Evolutionary conservation across 2,113 vertebrate genomes (phyloP), one percentile per base, ranked within the genome.

Genomic region (Tetrao urogallus): DNA sequence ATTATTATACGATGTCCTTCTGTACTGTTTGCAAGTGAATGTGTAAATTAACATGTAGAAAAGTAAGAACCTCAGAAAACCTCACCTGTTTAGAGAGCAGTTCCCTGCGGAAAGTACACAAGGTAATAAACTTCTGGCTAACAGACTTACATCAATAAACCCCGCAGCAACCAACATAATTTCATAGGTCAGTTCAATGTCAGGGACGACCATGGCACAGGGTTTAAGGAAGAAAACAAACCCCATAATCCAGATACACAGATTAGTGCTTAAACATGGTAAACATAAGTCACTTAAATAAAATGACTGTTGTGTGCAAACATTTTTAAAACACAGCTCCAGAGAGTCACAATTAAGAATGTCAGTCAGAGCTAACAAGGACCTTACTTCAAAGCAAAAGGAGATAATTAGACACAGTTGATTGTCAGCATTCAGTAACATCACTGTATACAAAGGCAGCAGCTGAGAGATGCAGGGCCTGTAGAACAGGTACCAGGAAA

Each of bases 1-100:
- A 6, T 38, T 64, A 77, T 28, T 42, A 24, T 18, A 56, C 7
- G 34, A 8, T 7, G 8, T 36, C 64, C 82, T 88, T 48, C 20
- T 7, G 2, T 34, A 40, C 5, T 12, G 30, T 65, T 84, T 80
- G 38, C 48, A 64, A 73, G 17, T 17, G 13, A 50, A 15, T 8
- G 7, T n/a, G n/a, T 50, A 85, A 58, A 75, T 73, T 56, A 66
- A 45, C 6, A 22, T 0, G 0, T 7, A 45, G 45, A 11, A 86
- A 88, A 25, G 8, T 13, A 34, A 65, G 25, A 57, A 75, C 42
- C 54, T 43, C 60, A 80, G 25, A 81, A 45, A 36, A 8, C 6
- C 67, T 97, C 96, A 99, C 98, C 98, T 98, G 98, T 92, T 98
- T 98, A 83, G 98, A 98, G 45, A 99, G 98, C 60, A 99, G 98